A percentile compares a stretch with the other conserved stretches of the same genome.
These are phyloP conservation scores for Florisuga fusca DNA, from an alignment of 2,797 vertebrate species.

Conservation along the genomic window DNA sequence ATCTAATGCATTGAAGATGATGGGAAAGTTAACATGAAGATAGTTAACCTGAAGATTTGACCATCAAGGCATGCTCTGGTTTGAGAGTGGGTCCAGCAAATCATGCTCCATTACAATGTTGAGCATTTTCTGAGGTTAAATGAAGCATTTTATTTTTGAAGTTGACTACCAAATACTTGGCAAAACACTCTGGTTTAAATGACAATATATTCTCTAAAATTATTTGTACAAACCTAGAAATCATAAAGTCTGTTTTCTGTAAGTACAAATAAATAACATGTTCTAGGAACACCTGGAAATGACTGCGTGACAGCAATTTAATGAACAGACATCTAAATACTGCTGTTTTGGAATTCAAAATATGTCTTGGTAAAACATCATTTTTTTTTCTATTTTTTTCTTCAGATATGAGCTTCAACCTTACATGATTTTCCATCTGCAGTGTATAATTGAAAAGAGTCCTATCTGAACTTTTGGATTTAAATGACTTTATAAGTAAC, in stretches of 20 bases:
- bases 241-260: not conserved
- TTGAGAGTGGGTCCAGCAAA: not conserved
- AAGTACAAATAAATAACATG: not conserved
- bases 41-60: not conserved
- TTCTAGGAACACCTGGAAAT: slow-evolving; percentile 1
- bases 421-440: not conserved
- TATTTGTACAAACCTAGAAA: not conserved
- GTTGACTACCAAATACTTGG: not conserved
- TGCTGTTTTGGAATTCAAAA: not conserved
- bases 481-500: slow-evolving; percentile 7
- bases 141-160: not conserved
- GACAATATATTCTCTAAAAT: not conserved
- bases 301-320: not conserved
- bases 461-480: not conserved
- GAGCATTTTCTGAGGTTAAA: not conserved
- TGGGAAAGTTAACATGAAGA: not conserved
- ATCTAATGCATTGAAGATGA: not conserved
- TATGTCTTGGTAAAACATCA: not conserved
- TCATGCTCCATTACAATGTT: not conserved
- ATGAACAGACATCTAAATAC: not conserved
- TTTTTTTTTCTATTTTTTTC: not conserved
- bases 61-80: not conserved
- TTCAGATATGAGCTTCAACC: not conserved
- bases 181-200: not conserved
- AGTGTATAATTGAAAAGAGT: not conserved